Base-by-base conservation (phyloP, 2,888 invertebrate genomes). In the Thelaira solivaga region DNA sequence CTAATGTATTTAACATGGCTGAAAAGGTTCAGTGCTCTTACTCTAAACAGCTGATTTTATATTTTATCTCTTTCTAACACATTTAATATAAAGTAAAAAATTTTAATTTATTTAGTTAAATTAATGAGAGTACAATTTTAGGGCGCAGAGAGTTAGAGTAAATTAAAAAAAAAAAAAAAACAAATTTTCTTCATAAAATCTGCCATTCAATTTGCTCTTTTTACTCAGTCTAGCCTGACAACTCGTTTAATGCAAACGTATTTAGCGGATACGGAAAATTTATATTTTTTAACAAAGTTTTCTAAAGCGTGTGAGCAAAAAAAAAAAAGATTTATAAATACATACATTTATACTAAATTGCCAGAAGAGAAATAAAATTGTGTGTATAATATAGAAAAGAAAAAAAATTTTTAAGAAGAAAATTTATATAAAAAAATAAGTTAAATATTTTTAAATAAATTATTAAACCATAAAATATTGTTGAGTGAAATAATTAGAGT, bases 181-280 rank as follows among this genome's bases (percentile, higher is more conserved):
- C 26, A 45, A 36, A 53, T 43, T 4, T 39, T 57, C 16, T 34
- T 34, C n/a, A 34, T n/a, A n/a, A 34, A 68, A 62, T n/a, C 41
- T 43, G 24, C 24, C 0, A 41, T 61, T 43, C 43, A 29, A 51
- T 45, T 45, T 61, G 29, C 72, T 80, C 76, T 64, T 41, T 47
- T 47, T 62, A 72, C 80, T 80, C 82, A 82, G 81, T 82, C 81
- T 78, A 77, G 77, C 76, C 61, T 72, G 76, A 75, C 65, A 80
- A 75, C 79, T 81, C 62, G 73, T 75, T 74, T 77, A 59, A 68
- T 77, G 67, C 71, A 75, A 67, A 80, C 74, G 76, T 67, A 55
- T 74, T 36, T 34, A 31, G 24, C 49, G 71, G 59, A 77, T 71
- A 57, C 41, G 16, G 29, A 71, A 51, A n/a, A n/a, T n/a, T n/a